Conservation (phyloP, 2,888 invertebrate genomes). For the Ophion slaviceki region DNA sequence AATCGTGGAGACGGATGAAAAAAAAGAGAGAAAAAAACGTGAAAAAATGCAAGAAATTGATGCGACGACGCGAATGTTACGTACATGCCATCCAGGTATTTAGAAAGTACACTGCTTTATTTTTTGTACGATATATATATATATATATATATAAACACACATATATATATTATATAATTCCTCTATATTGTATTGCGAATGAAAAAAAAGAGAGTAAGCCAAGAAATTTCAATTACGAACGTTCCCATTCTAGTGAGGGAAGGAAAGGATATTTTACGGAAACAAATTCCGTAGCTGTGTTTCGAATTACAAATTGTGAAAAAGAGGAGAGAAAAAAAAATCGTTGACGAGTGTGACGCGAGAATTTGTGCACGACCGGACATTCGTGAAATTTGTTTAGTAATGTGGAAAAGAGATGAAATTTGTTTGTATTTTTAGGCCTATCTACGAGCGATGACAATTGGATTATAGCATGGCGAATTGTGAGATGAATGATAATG, state of each 20-base stretch:
- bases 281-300: slow-evolving; percentile 24
- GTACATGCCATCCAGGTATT: slow-evolving; percentile 79
- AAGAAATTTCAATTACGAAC: slow-evolving; percentile 71
- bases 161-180: slow-evolving; percentile 63
- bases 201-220: slow-evolving; percentile 22
- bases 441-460: slow-evolving; percentile 66
- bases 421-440: slow-evolving; percentile 68
- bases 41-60: slow-evolving; percentile 55
- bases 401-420: slow-evolving; percentile 48
- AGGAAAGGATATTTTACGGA: slow-evolving; percentile 56
- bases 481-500: background rate
- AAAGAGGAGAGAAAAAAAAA: slow-evolving; percentile 3
- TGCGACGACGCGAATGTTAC: slow-evolving; percentile 69
- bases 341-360: slow-evolving; percentile 46
- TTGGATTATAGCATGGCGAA: slow-evolving; percentile 54
- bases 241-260: slow-evolving; percentile 70
- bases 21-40: slow-evolving; percentile 26
- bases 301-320: slow-evolving; percentile 37
- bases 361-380: slow-evolving; percentile 31
- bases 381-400: slow-evolving; percentile 34
- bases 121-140: slow-evolving; percentile 76
- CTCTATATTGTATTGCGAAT: slow-evolving; percentile 69
- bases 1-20: slow-evolving; percentile 44
- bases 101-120: slow-evolving; percentile 80
- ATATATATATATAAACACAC: too few species aligned